Conservation (phyloP, 2,888 invertebrate species). For the Napeogenes inachia region DNA sequence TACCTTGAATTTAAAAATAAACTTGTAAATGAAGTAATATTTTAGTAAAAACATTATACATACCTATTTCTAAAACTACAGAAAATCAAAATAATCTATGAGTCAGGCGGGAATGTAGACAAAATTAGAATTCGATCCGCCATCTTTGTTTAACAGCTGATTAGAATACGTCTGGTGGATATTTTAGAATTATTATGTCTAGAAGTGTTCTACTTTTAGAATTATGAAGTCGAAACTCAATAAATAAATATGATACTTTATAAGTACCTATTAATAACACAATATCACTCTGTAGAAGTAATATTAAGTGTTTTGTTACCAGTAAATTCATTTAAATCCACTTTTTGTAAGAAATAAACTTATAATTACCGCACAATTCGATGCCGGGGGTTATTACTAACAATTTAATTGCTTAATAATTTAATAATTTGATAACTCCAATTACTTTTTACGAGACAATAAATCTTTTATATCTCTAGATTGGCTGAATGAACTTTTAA, state of each 20-base stretch:
- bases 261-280: too few species aligned
- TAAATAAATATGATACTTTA: too few species aligned
- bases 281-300: too few species aligned
- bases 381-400: too few species aligned
- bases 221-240: too few species aligned
- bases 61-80: background rate
- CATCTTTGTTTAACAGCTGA: conserved; percentile 12
- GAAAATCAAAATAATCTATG: conserved; percentile 14
- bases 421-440: conserved; percentile 15
- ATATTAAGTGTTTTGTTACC: too few species aligned
- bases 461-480: conserved; percentile 16
- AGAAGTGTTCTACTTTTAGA: background rate
- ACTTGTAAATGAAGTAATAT: too few species aligned
- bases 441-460: conserved; percentile 20
- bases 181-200: conserved; percentile 1
- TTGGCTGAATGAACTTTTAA: conserved; percentile 11
- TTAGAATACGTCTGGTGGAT: background rate
- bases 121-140: conserved; percentile 12
- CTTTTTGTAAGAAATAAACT: background rate
- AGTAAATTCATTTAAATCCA: too few species aligned
- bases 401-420: conserved; percentile 1
- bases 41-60: too few species aligned
- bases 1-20: too few species aligned
- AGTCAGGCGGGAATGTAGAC: conserved; percentile 12
- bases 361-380: background rate